Evolutionary conservation across 2,797 vertebrate genomes (phyloP), one percentile per base, ranked within the genome.

Genomic region (Anomalospiza imberbis): DNA sequence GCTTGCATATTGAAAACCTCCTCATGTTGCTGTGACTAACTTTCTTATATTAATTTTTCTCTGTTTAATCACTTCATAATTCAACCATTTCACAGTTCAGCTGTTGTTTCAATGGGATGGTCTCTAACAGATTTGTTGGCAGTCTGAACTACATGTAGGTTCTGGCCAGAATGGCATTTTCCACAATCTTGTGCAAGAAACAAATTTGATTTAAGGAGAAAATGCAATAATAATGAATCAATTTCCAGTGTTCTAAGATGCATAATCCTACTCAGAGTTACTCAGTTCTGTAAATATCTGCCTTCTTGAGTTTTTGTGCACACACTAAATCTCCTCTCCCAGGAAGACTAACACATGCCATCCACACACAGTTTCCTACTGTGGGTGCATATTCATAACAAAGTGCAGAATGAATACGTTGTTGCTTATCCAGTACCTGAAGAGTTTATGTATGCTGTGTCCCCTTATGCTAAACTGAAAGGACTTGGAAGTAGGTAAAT

Each of bases 41-140:
- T 32, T 82, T 55, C 62, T 96, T 55, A 44, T 22, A 88, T 38
- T 75, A 4, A 36, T 78, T 94, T 93, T 82, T 79, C 42, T 94
- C 77, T 82, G 51, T 84, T 95, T 85, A 65, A 55, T 94, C 67
- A 72, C 77, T 85, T 95, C 62, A 81, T 47, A 94, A n/a, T 87
- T 91, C 48, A 76, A 60, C 21, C 11, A 31, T 48, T 85, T 73
- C 44, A 55, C 7, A 89, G 60, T 60, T 95, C 91, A 95, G 89
- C 75, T 92, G 50, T 45, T 85, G 45, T 79, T 94, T 74, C 75
- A 83, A 48, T 44, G 75, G 77, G 89, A 93, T n/a, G 63, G 53
- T 65, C 88, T 58, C 3, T 38, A 72, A 83, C 32, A 81, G 87
- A 92, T 76, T 58, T 89, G 32, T 8, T 86, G 88, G 42, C 61